A percentile compares a stretch with the other conserved stretches of the same genome.
Conservation (phyloP, 2,113 vertebrate genomes). For the Hydrolagus affinis region DNA sequence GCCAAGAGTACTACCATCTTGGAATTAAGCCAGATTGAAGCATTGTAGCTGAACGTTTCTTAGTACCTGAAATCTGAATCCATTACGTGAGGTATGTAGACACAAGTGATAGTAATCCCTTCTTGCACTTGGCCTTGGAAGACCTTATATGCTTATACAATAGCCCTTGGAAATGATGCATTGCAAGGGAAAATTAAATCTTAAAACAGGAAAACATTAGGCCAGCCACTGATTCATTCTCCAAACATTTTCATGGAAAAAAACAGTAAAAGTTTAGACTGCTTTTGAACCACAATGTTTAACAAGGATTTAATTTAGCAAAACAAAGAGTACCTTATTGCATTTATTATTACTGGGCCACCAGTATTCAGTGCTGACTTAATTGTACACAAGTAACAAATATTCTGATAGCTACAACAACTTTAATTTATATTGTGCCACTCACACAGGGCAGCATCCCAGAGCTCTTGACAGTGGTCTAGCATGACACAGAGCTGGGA, state of each 20-base stretch:
- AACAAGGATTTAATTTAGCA: background rate
- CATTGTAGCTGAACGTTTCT: background rate
- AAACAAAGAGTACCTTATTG: background rate
- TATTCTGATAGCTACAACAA: background rate
- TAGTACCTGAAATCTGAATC: slow-evolving; percentile 10
- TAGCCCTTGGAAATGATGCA: background rate
- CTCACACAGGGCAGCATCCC: too few relatives aligned
- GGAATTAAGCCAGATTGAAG: background rate
- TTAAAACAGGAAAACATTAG: too few relatives aligned
- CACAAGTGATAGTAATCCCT: background rate
- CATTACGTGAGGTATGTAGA: background rate
- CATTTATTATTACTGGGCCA: background rate
- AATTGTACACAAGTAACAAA: background rate
- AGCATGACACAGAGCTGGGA: too few relatives aligned
- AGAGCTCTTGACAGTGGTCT: too few relatives aligned
- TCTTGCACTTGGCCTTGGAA: background rate
- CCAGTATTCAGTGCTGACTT: background rate
- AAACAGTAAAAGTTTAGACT: background rate
- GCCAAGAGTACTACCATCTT: background rate
- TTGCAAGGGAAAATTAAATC: background rate
- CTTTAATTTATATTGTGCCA: too few relatives aligned
- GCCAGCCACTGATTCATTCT: too few relatives aligned
- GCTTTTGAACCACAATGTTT: background rate
- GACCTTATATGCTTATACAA: background rate
- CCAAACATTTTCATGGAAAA: background rate